Base-by-base conservation (phyloP, 2,797 vertebrate genomes). In the Cebuella pygmaea region DNA sequence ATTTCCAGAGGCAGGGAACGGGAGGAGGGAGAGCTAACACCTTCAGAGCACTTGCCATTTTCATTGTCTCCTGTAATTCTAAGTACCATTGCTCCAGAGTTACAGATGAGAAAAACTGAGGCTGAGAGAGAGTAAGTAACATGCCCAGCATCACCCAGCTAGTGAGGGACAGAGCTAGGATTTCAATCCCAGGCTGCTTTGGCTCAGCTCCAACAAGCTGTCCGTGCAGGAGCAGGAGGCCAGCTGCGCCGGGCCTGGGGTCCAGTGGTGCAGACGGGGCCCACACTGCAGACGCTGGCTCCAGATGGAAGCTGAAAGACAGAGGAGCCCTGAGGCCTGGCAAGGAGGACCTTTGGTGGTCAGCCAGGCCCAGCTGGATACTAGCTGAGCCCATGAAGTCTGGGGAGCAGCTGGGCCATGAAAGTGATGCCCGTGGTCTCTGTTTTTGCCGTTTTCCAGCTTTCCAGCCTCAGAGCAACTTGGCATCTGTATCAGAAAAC, bases 361-460 rank as follows among this genome's bases (percentile, higher is more conserved):
- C 81, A 88, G 70, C 89, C 97, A 94, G 86, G 44, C 33, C 36
- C 8, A 4, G 33, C 79, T 15, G 44, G 78, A 88, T 44, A n/a
- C 50, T 9, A 36, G 78, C 59, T 13, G 5, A 85, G 50, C 44
- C 39, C 27, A 0, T 27, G 19, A 72, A 57, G 64, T 57, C 82
- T 33, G 2, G 26, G 44, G 36, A 48, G 11, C 50, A 5, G 30
- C 6, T 26, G 75, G 86, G 11, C 83, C 70, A 0, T 57, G n/a
- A 67, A 70, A 67, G 19, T 4, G 41, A 72, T 80, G 50, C 52
- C 36, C 0, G 0, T 2, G 12, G 50, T 36, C 75, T 83, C 39
- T 59, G 41, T 57, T 59, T 67, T n/a, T 33, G n/a, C 41, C n/a
- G 24, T 64, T 33, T 70, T 88, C 81, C 39, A 74, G 17, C 27